Base-by-base conservation (phyloP, 1,140 invertebrate species). In the Contarinia nasturtii region DNA sequence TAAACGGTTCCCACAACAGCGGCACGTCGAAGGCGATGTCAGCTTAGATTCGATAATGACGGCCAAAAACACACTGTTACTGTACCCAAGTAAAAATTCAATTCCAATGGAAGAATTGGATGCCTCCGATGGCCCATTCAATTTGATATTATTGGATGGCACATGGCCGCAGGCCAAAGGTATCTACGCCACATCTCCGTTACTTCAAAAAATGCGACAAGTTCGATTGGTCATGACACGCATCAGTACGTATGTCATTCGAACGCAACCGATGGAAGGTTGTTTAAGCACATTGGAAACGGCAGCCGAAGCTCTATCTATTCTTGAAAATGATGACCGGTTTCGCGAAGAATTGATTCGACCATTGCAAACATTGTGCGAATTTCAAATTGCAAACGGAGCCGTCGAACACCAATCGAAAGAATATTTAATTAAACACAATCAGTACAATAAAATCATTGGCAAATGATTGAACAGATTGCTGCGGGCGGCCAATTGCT, bases 81-180 rank as follows among this genome's bases (percentile, higher is more conserved):
- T 93, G 4, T 93, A 88, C 68, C 89, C 88, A 27, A 86, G 85
- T 46, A 69, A 74, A 54, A 66, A 72, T 54, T 79, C 90, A 8
- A 56, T 63, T 12, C 60, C 61, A 22, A 45, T 63, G 45, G 60
- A 63, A 41, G 42, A 52, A n/a, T 66, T 82, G 17, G 71, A 80
- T 55, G 68, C 82, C 48, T 60, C 56, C 49, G 59, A 70, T 36
- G 52, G 50, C 51, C 63, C 60, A 55, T 89, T 86, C 55, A 92
- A 87, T 64, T 67, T 94, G 36, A 68, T 95, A 38, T 64, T 95
- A 44, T 74, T 95, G 51, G 89, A 95, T 74, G 89, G 89, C 22
- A 95, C 89, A 33, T 95, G 89, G 89, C 79, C 84, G 15, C 89
- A 95, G 70, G 87, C 90, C 11, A 90, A 88, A 67, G 79, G 79